Base-by-base conservation (phyloP, 1,140 invertebrate genomes). In the Anastrepha ludens region DNA sequence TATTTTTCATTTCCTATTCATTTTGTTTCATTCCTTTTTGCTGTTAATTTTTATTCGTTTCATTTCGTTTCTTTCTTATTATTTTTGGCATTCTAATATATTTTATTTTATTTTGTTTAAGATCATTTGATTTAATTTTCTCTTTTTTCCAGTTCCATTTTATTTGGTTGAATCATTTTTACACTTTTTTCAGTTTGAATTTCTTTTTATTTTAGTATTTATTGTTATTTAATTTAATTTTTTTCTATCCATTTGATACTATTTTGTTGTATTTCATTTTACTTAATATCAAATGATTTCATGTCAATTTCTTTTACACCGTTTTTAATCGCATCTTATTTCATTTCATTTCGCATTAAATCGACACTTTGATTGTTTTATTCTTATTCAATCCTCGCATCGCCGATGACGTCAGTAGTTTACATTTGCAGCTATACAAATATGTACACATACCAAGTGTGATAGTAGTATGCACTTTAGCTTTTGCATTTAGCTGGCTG, bases 401-500 rank as follows among this genome's bases (percentile, higher is more conserved):
- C 65, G 20, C 39, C 39, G 11, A 67, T 67, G 65, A 67, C 65
- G 65, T 41, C 65, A 67, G 29, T 8, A 67, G 29, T 9, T 11
- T 41, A 39, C 65, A 67, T 67, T 67, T 29, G 29, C 20, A 13
- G 29, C 65, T 67, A 67, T 58, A 13, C 13, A 58, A 7, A 58
- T 58, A 58, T 58, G 55, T 58, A 58, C 55, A 58, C 13, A 13
- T 29, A 29, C 29, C 29, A 29, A 29, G 29, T 29, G 29, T 29
- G 29, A 29, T 29, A 29, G 29, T 29, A 29, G 29, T n/a, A 47
- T 74, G 67, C 67, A 74, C 13, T 67, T 67, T 67, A 6, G 41
- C 41, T 47, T 74, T 74, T 44, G 67, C 39, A 74, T 47, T 44
- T 74, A 74, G 41, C 67, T 74, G 67, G 39, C 47, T 74, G 11